These are phyloP conservation scores for Drosophila baimaii DNA, from an alignment of 1,140 invertebrate species.

Conservation along the genomic window DNA sequence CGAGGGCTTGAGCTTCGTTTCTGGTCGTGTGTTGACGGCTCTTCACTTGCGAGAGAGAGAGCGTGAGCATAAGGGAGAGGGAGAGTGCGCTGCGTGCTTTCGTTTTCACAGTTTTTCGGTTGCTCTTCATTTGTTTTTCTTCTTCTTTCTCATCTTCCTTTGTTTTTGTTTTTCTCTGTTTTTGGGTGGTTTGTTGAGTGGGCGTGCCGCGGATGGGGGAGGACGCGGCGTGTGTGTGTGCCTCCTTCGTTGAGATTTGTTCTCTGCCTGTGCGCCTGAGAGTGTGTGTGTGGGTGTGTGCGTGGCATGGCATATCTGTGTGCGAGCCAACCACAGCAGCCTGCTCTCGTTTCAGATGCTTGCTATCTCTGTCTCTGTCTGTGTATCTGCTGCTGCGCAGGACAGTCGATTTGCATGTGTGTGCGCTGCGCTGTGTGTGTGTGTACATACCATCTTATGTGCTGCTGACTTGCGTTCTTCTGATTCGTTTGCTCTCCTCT, in stretches of 20 bases:
- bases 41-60: background rate
- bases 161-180: conserved; percentile 26
- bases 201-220: conserved; percentile 10
- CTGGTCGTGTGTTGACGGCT: conserved; percentile 21
- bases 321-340: conserved; percentile 76
- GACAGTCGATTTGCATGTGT: conserved; percentile 57
- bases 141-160: conserved; percentile 6
- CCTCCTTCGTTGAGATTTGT: conserved; percentile 53
- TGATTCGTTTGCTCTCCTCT: conserved; percentile 76
- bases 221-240: conserved; percentile 3
- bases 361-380: conserved; percentile 73
- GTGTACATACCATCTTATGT: conserved; percentile 58
- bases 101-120: conserved; percentile 47
- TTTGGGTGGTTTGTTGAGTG: conserved; percentile 10
- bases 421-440: conserved; percentile 29
- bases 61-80: conserved; percentile 1
- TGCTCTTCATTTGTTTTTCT: conserved; percentile 29
- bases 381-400: conserved; percentile 77
- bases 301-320: conserved; percentile 27
- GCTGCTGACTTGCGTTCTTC: conserved; percentile 77
- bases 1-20: conserved; percentile 36
- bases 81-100: conserved; percentile 44
- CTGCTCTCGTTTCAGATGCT: conserved; percentile 64
- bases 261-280: conserved; percentile 24
- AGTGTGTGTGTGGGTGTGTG: conserved; percentile 16